phyloP scores from a whole-genome alignment of 2,888 invertebrate genomes.

The Agrochola litura region DNA sequence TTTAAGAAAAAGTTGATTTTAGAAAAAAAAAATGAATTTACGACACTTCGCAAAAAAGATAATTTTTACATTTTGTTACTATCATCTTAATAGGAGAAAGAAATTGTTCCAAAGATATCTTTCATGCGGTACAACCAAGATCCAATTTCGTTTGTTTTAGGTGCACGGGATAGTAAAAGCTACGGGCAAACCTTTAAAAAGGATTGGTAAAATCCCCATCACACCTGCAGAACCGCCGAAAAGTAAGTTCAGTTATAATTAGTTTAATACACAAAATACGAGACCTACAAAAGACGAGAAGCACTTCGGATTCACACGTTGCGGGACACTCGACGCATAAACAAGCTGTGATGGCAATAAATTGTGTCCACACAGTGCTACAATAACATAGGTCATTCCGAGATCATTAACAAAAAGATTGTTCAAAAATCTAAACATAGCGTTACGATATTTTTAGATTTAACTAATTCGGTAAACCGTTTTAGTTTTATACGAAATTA shows the following conservation, averaged over 20 bases:
- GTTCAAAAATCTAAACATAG: neutral
- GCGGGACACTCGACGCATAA: neutral
- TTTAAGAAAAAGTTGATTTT: too few species aligned
- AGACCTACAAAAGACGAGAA: neutral
- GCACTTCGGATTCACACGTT: neutral
- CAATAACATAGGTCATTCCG: neutral
- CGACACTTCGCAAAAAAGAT: too few species aligned
- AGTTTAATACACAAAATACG: neutral
- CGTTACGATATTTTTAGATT: neutral
- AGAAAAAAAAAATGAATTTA: too few species aligned
- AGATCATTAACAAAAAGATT: neutral
- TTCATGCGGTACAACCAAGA: neutral
- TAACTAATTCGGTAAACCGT: neutral
- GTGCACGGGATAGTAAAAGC: constrained; percentile 45
- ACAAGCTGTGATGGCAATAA: neutral
- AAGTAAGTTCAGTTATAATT: constrained; percentile 41
- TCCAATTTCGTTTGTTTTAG: constrained; percentile 41
- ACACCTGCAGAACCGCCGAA: constrained; percentile 51
- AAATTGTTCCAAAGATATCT: too few species aligned
- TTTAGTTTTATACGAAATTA: neutral
- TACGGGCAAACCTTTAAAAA: constrained; percentile 39
- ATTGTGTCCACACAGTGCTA: neutral
- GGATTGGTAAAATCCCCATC: constrained; percentile 60
- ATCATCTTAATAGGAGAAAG: neutral
- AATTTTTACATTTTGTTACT: too few species aligned